Evolutionary conservation across 2,113 vertebrate genomes (phyloP), one percentile per base, ranked within the genome.

Genomic region (Tychaedon coryphoeus): DNA sequence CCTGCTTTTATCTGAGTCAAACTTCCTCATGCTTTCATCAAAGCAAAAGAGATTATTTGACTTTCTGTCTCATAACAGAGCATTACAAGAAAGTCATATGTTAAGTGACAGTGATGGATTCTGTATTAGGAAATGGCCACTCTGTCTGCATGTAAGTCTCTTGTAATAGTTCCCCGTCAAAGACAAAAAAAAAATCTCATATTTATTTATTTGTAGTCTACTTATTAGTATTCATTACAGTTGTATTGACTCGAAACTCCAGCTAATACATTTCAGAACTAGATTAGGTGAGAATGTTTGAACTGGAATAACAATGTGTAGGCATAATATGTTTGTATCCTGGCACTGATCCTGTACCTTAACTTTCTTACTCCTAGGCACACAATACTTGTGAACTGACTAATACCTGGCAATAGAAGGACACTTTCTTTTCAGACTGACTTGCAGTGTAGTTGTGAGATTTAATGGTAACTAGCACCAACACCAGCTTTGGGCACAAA

Each of bases 11-110:
- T 93, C 90, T 86, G 61, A 94, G 74, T 92, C 67, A 86, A 51
- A 95, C 86, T 95, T 96, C 96, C 95, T 94, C 81, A 54, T 97
- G 72, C 70, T 91, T 96, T 95, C 93, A 96, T 92, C 88, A 95
- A 91, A 85, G 71, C 60, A 86, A 57, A 86, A 74, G 77, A 93
- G 72, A 92, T 88, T 93, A 84, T 96, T 93, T 95, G 69, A 72
- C 61, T 96, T 95, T 89, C 85, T 96, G 48, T 93, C 78, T 94
- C 78, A 31, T 91, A 83, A 93, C 81, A 75, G 33, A 70, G 45
- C 77, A 64, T 92, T 96, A 81, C 75, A 89, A 57, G 88, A 58
- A 18, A 89, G 53, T 91, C n/a, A 5, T 65, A 40, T 86, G 57
- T 77, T 67, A 94, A 94, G 54, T 75, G 90, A 42, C 69, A 86